phyloP scores from a whole-genome alignment of 2,113 vertebrate genomes.

The Diphyllodes magnificus region DNA sequence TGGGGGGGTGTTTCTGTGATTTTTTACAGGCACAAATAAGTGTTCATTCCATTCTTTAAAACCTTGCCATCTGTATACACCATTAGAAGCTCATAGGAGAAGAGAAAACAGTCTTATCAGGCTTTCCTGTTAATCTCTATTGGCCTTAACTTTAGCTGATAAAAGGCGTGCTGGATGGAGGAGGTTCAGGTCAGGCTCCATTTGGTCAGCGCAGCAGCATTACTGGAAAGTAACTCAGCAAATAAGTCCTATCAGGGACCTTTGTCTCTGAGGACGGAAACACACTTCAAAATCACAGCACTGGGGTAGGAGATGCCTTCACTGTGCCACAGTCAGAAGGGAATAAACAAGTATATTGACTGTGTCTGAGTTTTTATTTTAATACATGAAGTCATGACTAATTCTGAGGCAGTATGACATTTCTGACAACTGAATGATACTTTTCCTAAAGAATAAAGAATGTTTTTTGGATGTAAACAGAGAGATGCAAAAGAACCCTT shows the following conservation, averaged over 20 bases:
- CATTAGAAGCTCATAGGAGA: conserved; percentile 84
- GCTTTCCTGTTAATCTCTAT: conserved; percentile 84
- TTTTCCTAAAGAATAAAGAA: conserved; percentile 60
- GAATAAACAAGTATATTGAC: conserved; percentile 29
- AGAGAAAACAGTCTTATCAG: conserved; percentile 87
- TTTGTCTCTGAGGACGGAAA: conserved; percentile 37
- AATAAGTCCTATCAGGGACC: conserved; percentile 4
- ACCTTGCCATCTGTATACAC: conserved; percentile 83
- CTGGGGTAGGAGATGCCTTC: not conserved
- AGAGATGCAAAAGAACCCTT: conserved; percentile 64
- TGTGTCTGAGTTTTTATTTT: conserved; percentile 69
- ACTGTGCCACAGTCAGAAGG: not conserved
- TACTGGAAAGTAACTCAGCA: conserved; percentile 46
- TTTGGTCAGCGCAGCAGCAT: conserved; percentile 48
- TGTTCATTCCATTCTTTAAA: conserved; percentile 73
- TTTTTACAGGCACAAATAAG: conserved; percentile 62
- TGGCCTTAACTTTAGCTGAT: conserved; percentile 85
- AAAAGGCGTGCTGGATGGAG: conserved; percentile 74
- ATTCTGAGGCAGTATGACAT: conserved; percentile 64
- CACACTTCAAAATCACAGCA: not conserved
- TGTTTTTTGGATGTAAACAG: conserved; percentile 57
- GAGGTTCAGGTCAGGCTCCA: conserved; percentile 64
- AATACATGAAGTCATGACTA: conserved; percentile 61
- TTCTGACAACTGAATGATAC: conserved; percentile 71
- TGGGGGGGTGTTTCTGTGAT: conserved; percentile 48